phyloP scores from a whole-genome alignment of 2,797 vertebrate species.

The Macrochelys suwanniensis region DNA sequence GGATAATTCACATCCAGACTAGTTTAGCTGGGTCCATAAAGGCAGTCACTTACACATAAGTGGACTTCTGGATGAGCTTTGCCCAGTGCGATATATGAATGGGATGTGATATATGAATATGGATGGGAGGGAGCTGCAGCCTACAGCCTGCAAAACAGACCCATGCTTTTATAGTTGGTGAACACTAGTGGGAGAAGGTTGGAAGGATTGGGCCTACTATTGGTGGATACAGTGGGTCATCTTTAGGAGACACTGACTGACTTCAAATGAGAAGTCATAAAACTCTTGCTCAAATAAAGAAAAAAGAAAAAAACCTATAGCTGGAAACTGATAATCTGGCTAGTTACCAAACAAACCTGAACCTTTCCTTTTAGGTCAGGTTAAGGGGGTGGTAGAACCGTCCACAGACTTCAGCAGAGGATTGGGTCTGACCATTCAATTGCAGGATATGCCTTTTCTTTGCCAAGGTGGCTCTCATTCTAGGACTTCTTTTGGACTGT shows the following conservation, averaged over 20 bases:
- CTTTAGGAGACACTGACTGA: neutral
- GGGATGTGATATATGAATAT: too few relatives aligned
- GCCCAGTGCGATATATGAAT: neutral
- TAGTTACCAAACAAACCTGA: neutral
- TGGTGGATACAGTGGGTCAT: neutral
- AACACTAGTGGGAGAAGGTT: neutral
- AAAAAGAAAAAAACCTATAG: neutral
- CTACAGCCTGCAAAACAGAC: neutral
- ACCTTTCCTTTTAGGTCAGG: too few relatives aligned
- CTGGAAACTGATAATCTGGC: neutral
- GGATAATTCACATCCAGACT: neutral
- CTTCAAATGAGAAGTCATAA: neutral
- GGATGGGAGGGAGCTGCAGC: neutral
- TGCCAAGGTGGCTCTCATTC: neutral
- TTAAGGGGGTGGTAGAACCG: neutral
- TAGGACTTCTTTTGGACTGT: too few relatives aligned
- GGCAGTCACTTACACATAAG: neutral
- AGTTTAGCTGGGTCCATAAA: neutral
- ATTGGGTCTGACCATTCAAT: neutral
- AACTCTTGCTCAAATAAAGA: neutral
- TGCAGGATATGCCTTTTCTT: neutral
- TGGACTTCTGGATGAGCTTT: neutral
- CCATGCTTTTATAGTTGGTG: neutral
- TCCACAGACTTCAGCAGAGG: neutral
- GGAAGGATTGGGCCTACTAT: neutral